Percentiles rank a stretch among this genome's conserved stretches.
phyloP scores from a whole-genome alignment of 2,113 vertebrate species.

The Takifugu flavidus region DNA sequence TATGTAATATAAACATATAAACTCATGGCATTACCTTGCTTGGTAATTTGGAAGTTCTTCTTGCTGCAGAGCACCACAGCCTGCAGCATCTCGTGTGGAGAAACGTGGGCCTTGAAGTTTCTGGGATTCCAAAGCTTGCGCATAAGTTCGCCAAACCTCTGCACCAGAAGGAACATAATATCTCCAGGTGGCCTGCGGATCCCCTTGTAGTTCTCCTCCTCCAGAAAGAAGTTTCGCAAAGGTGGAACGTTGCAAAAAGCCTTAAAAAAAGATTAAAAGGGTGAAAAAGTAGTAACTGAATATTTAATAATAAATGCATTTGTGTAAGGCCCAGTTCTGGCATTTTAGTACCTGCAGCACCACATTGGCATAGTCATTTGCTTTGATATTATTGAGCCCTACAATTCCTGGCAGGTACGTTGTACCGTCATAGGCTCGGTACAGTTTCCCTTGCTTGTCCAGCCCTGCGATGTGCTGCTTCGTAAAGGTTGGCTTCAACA shows the following conservation, averaged over 20 bases:
- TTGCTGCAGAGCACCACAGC: conserved; percentile 97
- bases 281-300: background rate
- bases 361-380: conserved; percentile 95
- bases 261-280: conserved; percentile 54
- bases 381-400: conserved; percentile 97
- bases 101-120: conserved; percentile 97
- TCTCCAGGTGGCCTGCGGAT: conserved; percentile 93
- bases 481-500: conserved; percentile 94
- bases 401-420: conserved; percentile 96
- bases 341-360: conserved; percentile 85
- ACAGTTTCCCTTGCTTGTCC: conserved; percentile 94
- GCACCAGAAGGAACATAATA: conserved; percentile 96
- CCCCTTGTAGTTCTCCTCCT: conserved; percentile 89
- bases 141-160: conserved; percentile 97
- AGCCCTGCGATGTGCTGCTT: conserved; percentile 87
- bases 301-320: background rate
- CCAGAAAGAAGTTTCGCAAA: conserved; percentile 92
- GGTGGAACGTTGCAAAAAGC: conserved; percentile 95
- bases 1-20: no score
- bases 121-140: conserved; percentile 96
- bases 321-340: background rate
- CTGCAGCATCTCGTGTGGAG: conserved; percentile 97
- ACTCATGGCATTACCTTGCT: conserved; percentile 79
- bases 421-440: conserved; percentile 95
- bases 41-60: conserved; percentile 98